Evolutionary conservation across 2,113 vertebrate genomes (phyloP).

Genomic region (Crotalus tigris): DNA sequence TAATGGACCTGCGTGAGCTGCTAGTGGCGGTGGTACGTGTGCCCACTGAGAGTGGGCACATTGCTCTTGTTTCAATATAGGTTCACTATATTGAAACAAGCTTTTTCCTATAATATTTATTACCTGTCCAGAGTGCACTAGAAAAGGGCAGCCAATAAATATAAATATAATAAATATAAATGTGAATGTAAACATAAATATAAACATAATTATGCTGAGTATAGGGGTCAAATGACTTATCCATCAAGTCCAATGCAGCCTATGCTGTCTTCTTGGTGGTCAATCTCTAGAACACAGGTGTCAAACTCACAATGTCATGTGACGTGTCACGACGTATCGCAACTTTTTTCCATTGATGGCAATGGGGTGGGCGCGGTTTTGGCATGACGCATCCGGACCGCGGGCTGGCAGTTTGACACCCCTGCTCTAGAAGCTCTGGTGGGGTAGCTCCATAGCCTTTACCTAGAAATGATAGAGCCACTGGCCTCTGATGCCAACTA

Average conservation of each 20-base stretch:
- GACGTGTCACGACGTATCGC: too few relatives aligned
- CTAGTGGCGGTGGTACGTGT: too few relatives aligned
- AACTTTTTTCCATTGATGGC: too few relatives aligned
- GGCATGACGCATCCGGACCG: too few relatives aligned
- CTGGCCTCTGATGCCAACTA: background rate
- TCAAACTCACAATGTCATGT: too few relatives aligned
- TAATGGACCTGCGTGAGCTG: too few relatives aligned
- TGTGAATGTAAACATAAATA: background rate
- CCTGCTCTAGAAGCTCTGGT: background rate
- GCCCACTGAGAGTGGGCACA: too few relatives aligned
- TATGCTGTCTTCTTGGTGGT: background rate
- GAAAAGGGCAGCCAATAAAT: background rate
- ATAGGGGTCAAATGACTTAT: background rate
- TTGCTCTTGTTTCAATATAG: too few relatives aligned
- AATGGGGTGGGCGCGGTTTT: too few relatives aligned
- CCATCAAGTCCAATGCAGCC: background rate
- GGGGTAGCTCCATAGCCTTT: background rate
- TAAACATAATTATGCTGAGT: background rate
- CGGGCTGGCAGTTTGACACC: too few relatives aligned
- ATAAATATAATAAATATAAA: background rate
- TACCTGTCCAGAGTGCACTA: background rate
- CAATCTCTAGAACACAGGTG: background rate
- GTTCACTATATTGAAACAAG: too few relatives aligned
- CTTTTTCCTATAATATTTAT: background rate
- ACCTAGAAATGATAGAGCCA: background rate